Base-by-base conservation (phyloP, 2,113 vertebrate genomes). In the Dicrurus megarhynchus region DNA sequence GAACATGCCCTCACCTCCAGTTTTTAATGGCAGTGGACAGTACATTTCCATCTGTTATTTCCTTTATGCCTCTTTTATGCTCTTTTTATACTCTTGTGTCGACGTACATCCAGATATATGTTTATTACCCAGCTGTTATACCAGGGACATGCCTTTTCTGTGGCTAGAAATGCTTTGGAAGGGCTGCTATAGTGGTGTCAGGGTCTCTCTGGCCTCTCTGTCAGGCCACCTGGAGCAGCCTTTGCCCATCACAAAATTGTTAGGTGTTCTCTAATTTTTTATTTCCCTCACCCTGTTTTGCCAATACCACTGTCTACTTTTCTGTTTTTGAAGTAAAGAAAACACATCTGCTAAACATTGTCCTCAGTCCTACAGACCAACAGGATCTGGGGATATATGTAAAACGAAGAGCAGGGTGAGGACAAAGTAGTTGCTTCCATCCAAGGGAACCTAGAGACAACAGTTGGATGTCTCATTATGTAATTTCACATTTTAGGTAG, bases 21-120 rank as follows among this genome's bases (percentile, higher is more conserved):
- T 32, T 93, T 81, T 88, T 87, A 85, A 65, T 77, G 53, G 44
- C 49, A 21, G 33, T 83, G 94, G 85, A 76, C 88, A 65, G 49
- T 60, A 61, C 49, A 9, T 85, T 83, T 83, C 82, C 94, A 96
- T 90, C 87, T 93, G 78, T 81, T 92, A 55, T 28, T 90, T 80
- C 26, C 50, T 88, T 83, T 76, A 35, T 2, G 3, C 13, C 19
- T 50, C 70, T 91, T 93, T 65, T n/a, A 60, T 64, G 22, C 7
- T 50, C 15, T 69, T 83, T 93, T 70, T 90, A 53, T 71, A 26
- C 9, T 16, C 22, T 24, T 79, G 4, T 13, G 33, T 63, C 3
- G 3, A 68, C 27, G 24, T 23, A 33, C 46, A 23, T 57, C 12
- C 42, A 73, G 49, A 57, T 24, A 28, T 67, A 28, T 60, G 52